Percentiles rank a stretch among this genome's conserved stretches.
Conservation (phyloP, 2,888 invertebrate genomes). For the Mythimna pallens region DNA sequence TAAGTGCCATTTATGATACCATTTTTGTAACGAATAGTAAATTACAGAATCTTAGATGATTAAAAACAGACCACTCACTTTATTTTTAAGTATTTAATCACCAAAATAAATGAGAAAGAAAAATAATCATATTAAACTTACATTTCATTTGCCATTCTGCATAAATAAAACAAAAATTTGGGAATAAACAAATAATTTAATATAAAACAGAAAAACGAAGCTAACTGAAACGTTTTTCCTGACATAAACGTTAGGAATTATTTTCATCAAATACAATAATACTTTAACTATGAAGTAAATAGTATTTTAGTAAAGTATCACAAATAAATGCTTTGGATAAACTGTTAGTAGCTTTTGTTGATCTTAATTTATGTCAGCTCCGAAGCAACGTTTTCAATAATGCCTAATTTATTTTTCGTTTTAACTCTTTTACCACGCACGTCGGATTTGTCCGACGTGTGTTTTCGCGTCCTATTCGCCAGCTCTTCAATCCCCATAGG, state of each 20-base stretch:
- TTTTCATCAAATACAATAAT: background rate
- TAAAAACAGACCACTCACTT: background rate
- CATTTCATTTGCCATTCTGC: conserved; percentile 62
- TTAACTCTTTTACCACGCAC: background rate
- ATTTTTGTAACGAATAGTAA: background rate
- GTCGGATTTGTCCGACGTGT: too few species aligned
- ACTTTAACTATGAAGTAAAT: background rate
- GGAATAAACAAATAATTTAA: conserved; percentile 46
- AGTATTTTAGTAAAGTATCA: background rate
- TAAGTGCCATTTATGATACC: too few species aligned
- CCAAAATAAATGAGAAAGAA: background rate
- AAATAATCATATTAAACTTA: conserved; percentile 51
- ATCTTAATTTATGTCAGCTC: background rate
- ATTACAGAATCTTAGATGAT: background rate
- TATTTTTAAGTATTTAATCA: too few species aligned
- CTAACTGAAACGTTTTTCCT: conserved; percentile 35
- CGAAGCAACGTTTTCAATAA: background rate
- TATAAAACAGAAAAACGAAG: conserved; percentile 32
- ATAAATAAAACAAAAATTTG: conserved; percentile 36
- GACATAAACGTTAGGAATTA: background rate
- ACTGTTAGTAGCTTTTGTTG: background rate
- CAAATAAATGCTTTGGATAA: background rate
- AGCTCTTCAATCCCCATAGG: too few species aligned
- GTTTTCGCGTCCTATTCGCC: too few species aligned
- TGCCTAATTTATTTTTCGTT: background rate